These are phyloP conservation scores for Eupithecia centaureata DNA, from an alignment of 2,888 invertebrate genomes.

Conservation along the genomic window DNA sequence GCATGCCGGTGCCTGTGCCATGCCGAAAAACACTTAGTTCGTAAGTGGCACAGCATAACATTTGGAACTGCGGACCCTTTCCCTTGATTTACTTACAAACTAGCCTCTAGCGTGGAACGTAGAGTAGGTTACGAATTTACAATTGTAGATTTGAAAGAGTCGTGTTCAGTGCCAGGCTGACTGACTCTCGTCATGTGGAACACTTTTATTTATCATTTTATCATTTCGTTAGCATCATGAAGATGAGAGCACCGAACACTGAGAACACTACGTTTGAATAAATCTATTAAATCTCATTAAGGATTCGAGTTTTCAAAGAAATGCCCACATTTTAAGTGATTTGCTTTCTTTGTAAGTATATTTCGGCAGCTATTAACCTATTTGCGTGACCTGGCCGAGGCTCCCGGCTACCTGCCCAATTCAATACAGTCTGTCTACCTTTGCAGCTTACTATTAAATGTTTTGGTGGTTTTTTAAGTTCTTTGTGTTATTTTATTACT, in stretches of 20 bases:
- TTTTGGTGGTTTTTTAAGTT: neutral
- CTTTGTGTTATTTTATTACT: neutral
- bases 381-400: conserved; percentile 68
- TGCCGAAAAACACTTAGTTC: conserved; percentile 35
- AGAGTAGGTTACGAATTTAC: neutral
- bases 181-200: neutral
- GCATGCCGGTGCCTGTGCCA: conserved; percentile 52
- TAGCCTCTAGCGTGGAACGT: conserved; percentile 1
- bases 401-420: conserved; percentile 40
- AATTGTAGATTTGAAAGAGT: neutral
- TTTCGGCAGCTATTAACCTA: conserved; percentile 70
- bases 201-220: too few species aligned
- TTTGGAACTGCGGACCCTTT: conserved; percentile 74
- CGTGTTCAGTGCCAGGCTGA: neutral
- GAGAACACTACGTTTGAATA: neutral
- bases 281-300: conserved; percentile 33
- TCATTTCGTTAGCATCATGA: neutral
- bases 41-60: conserved; percentile 55
- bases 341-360: conserved; percentile 62
- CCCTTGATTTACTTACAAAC: conserved; percentile 36
- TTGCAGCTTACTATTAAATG: neutral
- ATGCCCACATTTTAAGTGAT: conserved; percentile 66
- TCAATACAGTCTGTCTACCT: conserved; percentile 40
- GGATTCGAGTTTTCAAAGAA: conserved; percentile 54
- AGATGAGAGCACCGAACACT: neutral